Evolutionary conservation across 2,113 vertebrate genomes (phyloP), one percentile per base, ranked within the genome.

Genomic region (Atractosteus spatula): DNA sequence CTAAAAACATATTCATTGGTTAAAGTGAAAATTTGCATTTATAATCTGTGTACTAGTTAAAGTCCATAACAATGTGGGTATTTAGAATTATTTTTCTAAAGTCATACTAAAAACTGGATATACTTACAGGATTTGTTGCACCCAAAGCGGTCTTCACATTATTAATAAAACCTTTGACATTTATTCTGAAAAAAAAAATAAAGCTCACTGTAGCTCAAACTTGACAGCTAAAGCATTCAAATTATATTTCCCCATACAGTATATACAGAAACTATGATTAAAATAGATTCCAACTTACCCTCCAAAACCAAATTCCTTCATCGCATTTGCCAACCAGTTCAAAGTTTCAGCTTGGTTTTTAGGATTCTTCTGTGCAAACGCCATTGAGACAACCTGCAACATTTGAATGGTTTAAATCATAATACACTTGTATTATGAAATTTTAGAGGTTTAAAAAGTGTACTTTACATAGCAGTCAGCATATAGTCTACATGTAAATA

Each of bases 251-350:
- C 29, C 29, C 3, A 42, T 56, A 43, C 6, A 59, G 57, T 17
- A 55, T 69, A 11, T 29, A 5, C 7, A 13, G 43, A 2, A 70
- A 13, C 3, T 51, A 42, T 17, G 41, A n/a, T 42, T 80, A 74
- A 55, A 14, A 6, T n/a, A 6, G 59, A 43, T 29, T 14, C 6
- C 8, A 47, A 84, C 93, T 69, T 86, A 99, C 97, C 97, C 97
- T 77, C 93, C 85, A 88, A 99, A 99, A 16, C 97, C 97, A 90
- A 99, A 99, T 86, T 99, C 97, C 88, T 98, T 98, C 87, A 99
- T 98, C 55, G 96, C 96, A 81, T 95, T 96, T 68, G 96, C 91
- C 68, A 99, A 84, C 97, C 97, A 99, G 80, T 95, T 99, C 68
- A 99, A 88, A 6, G 95, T 89, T 90, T 99, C 97, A 2, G 97